phyloP scores from a whole-genome alignment of 2,113 vertebrate genomes.

The Carassius auratus region DNA sequence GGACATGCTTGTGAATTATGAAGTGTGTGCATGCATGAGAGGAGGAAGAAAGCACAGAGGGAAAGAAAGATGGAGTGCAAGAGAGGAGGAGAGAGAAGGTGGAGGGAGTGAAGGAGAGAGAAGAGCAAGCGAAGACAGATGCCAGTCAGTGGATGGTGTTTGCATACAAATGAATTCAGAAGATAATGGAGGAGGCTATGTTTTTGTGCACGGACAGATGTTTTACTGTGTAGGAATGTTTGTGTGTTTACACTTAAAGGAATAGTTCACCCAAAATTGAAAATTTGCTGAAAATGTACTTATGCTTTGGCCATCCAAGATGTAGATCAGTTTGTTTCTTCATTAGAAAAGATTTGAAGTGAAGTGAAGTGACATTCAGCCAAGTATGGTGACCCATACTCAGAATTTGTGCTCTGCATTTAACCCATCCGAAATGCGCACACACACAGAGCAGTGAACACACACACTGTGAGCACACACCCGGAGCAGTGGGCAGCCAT shows the following conservation, averaged over 20 bases:
- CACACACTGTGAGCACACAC: no score
- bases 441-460: no score
- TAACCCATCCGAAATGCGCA: no score
- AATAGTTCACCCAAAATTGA: background rate
- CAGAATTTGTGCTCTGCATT: no score
- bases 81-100: background rate
- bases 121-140: slow-evolving; percentile 20
- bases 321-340: background rate
- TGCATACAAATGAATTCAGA: slow-evolving; percentile 11
- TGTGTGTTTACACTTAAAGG: background rate
- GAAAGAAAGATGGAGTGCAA: background rate
- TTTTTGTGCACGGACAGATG: slow-evolving; percentile 9
- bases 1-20: slow-evolving; percentile 50
- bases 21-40: slow-evolving; percentile 9
- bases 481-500: no score
- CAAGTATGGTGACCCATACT: no score
- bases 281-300: background rate
- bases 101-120: background rate
- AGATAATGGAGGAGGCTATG: background rate
- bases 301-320: background rate
- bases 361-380: no score
- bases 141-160: slow-evolving; percentile 15
- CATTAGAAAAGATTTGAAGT: no score
- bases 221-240: background rate
- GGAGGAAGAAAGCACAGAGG: background rate